A percentile compares a stretch with the other conserved stretches of the same genome.
Evolutionary conservation across 1,140 invertebrate genomes (phyloP).

Genomic region (Myzus persicae): DNA sequence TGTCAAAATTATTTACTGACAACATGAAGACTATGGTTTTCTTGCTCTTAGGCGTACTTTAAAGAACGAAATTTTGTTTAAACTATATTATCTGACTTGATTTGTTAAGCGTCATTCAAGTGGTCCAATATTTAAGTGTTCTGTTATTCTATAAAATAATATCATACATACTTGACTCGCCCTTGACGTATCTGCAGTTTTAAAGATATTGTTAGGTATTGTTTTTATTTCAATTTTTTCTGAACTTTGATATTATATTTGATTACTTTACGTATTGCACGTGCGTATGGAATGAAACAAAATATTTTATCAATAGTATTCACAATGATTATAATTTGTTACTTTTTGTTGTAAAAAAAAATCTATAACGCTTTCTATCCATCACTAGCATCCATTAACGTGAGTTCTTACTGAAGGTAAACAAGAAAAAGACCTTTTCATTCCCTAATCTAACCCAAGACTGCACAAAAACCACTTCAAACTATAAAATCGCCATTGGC

Average conservation of each 20-base stretch:
- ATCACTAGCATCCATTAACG: not conserved
- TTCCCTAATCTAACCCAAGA: not conserved
- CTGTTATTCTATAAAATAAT: not conserved
- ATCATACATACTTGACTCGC: not conserved
- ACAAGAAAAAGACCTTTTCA: not conserved
- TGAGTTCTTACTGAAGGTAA: not conserved
- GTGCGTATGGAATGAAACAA: not conserved
- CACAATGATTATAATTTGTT: not conserved
- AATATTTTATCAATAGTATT: not conserved
- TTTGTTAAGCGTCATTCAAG: not conserved
- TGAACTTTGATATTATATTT: not conserved
- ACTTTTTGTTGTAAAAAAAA: not conserved
- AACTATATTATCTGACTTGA: not conserved
- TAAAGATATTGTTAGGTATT: not conserved
- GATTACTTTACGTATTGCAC: not conserved
- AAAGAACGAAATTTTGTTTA: not conserved
- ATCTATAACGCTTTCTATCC: not conserved
- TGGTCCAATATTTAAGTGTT: not conserved
- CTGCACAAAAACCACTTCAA: not conserved
- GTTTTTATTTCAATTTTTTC: not conserved
- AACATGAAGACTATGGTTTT: not conserved
- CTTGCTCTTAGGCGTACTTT: not conserved
- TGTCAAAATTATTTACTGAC: not conserved
- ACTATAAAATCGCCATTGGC: not conserved
- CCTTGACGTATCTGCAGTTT: not conserved